Base-by-base conservation (phyloP, 2,797 vertebrate species). In the Sciurus vulgaris region DNA sequence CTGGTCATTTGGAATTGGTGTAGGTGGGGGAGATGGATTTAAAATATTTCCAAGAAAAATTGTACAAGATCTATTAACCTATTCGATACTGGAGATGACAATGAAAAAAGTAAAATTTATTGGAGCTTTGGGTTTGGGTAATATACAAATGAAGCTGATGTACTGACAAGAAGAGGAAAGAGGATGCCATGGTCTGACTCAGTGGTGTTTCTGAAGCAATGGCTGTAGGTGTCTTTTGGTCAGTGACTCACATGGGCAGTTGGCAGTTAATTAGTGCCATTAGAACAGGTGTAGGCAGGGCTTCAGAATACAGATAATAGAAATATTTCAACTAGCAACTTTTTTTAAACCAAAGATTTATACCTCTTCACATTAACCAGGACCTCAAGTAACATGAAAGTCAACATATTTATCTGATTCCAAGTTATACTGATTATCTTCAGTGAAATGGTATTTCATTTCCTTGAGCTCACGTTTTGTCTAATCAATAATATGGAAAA, bases 401-500 rank as follows among this genome's bases (percentile, higher is more conserved):
- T 87, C 1, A 74, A 85, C 91, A 79, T 49, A 69, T 79, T 84
- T 88, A 4, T 65, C 12, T 76, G 41, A 44, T 56, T 44, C 47
- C 33, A 81, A 82, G 41, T 33, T 82, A 86, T 72, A 22, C n/a
- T 38, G 76, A 65, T 65, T 65, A 72, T 51, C 18, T 63, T 35
- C 44, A 70, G 11, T 84, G 15, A 15, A 35, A 86, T 69, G 54
- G 2, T 76, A 67, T 74, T 93, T 70, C 18, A 51, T 44, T 56
- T 84, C 7, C 18, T 30, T 85, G 49, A 90, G 4, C 10, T 47
- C 5, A 33, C 61, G 59, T 87, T 69, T 70, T 77, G 20, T 61
- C 33, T 49, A 88, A 73, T 33, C 22, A 85, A 18, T 74, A 93
- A 79, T 83, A 86, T 89, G 61, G 12, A 89, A 95, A 95, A 92